A percentile compares a stretch with the other conserved stretches of the same genome.
These are phyloP conservation scores for Bombylius discolor DNA, from an alignment of 2,888 invertebrate species.

Conservation along the genomic window DNA sequence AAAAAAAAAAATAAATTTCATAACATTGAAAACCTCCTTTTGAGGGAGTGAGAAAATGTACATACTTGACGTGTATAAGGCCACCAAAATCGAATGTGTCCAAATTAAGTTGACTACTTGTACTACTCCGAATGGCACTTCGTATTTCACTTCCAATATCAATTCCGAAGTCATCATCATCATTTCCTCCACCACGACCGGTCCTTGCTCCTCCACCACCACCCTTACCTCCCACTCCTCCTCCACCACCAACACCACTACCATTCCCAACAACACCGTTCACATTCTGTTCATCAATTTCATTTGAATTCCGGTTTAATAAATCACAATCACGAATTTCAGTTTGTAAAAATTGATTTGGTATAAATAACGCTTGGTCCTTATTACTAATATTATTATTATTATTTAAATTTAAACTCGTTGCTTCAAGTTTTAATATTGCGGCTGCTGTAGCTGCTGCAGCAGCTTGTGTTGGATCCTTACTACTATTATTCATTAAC, in stretches of 20 bases:
- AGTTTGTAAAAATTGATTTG: constrained; percentile 34
- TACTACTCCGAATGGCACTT: not conserved
- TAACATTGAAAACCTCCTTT: too few relatives aligned
- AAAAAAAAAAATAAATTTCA: not conserved
- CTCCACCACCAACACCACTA: constrained; percentile 16
- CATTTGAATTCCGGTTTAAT: constrained; percentile 2
- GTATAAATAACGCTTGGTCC: constrained; percentile 29
- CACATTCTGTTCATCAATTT: constrained; percentile 4
- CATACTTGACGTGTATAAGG: constrained; percentile 3
- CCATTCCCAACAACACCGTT: constrained; percentile 11
- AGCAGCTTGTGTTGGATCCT: constrained; percentile 26
- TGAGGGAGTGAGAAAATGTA: too few relatives aligned
- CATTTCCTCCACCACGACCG: not conserved
- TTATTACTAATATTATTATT: constrained; percentile 3
- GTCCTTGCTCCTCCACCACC: constrained; percentile 9
- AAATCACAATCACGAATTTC: constrained; percentile 25
- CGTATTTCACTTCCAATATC: not conserved
- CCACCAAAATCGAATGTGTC: not conserved
- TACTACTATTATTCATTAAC: constrained; percentile 21
- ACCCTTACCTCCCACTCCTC: constrained; percentile 18
- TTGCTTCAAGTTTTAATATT: not conserved
- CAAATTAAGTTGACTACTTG: not conserved
- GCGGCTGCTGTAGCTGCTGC: constrained; percentile 15
- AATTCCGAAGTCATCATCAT: not conserved
- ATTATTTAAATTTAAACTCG: not conserved